Evolutionary conservation across 2,888 invertebrate species (phyloP).

Genomic region (Epicampocera succincta): DNA sequence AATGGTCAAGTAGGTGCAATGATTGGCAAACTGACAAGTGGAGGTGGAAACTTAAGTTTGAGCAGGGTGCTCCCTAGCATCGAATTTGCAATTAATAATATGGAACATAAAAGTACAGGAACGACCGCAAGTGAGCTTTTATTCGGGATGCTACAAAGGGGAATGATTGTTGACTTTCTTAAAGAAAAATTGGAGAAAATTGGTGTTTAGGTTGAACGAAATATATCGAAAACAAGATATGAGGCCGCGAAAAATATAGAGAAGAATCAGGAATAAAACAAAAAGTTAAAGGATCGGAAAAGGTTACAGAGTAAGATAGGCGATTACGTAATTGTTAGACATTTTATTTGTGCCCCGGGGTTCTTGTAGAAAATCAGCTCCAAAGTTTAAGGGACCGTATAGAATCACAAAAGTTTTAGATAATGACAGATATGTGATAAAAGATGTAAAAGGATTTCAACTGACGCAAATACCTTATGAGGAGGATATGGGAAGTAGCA

Average conservation of each 20-base stretch:
- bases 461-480: not conserved
- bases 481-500: not conserved
- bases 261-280: slow-evolving; percentile 46
- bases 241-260: slow-evolving; percentile 39
- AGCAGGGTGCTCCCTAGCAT: too few species aligned
- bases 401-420: not conserved
- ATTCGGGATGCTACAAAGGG: slow-evolving; percentile 57
- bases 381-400: not conserved
- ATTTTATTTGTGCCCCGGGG: not conserved
- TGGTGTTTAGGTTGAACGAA: slow-evolving; percentile 22
- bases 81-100: slow-evolving; percentile 65
- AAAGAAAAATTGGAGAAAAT: not conserved
- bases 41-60: too few species aligned
- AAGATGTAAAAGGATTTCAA: not conserved
- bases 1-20: slow-evolving; percentile 47
- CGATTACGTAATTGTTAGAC: not conserved
- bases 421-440: not conserved
- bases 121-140: slow-evolving; percentile 59
- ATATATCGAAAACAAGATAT: too few species aligned
- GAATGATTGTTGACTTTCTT: slow-evolving; percentile 5
- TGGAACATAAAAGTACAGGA: slow-evolving; percentile 50
- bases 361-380: not conserved
- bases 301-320: not conserved
- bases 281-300: slow-evolving; percentile 18
- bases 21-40: slow-evolving; percentile 71